Evolutionary conservation across 1,140 invertebrate genomes (phyloP).

Genomic region (Trichogramma pretiosum): DNA sequence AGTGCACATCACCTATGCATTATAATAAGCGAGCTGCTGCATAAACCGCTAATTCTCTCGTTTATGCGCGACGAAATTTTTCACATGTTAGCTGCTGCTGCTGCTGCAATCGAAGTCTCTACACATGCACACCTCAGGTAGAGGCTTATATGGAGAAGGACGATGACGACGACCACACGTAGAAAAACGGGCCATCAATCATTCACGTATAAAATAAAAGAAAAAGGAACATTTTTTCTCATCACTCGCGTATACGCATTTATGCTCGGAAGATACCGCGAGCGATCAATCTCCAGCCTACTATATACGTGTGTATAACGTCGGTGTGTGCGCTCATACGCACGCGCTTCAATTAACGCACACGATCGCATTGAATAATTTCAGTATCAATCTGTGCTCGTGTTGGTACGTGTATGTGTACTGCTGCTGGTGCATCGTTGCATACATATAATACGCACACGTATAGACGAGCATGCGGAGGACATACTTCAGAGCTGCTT

Average conservation of each 20-base stretch:
- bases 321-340: neutral
- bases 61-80: no score
- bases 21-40: neutral
- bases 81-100: no score
- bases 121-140: no score
- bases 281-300: conserved; percentile 20
- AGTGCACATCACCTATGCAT: no score
- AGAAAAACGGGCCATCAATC: conserved; percentile 8
- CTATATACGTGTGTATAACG: no score
- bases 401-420: neutral
- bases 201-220: no score
- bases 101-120: conserved; percentile 1
- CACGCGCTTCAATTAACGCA: neutral
- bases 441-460: no score
- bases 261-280: neutral
- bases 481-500: no score
- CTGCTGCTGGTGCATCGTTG: no score
- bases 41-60: conserved; percentile 10
- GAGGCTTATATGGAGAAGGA: no score
- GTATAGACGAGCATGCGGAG: no score
- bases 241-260: neutral
- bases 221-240: conserved; percentile 8
- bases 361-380: conserved; percentile 14
- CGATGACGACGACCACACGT: no score
- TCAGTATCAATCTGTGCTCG: conserved; percentile 10